phyloP scores from a whole-genome alignment of 1,140 invertebrate genomes.

The Drosophila sechellia region DNA sequence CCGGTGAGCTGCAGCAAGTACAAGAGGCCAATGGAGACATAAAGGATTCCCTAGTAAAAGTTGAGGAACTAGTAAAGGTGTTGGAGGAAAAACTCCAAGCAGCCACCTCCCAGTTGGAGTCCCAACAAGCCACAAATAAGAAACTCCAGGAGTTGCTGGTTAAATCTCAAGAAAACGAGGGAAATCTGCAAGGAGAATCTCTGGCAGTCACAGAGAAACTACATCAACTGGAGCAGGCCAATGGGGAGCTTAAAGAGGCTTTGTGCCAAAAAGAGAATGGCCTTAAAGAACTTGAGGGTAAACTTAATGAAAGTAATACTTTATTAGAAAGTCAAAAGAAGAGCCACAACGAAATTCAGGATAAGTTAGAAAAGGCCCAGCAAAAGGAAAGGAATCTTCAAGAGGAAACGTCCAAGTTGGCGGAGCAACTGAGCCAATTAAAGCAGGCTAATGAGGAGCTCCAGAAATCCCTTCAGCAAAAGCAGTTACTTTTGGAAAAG shows the following conservation, averaged over 20 bases:
- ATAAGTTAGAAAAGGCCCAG: slow-evolving; percentile 47
- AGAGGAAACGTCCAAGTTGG: slow-evolving; percentile 9
- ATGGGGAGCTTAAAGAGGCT: slow-evolving; percentile 20
- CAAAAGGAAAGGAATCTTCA: slow-evolving; percentile 26
- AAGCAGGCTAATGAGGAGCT: slow-evolving; percentile 19
- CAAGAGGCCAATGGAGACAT: slow-evolving; percentile 19
- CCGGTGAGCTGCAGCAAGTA: slow-evolving; percentile 18
- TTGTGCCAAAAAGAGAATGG: slow-evolving; percentile 4
- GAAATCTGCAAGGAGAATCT: slow-evolving; percentile 5
- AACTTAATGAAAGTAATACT: slow-evolving; percentile 12
- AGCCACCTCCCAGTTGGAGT: slow-evolving; percentile 4
- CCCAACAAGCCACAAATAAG: slow-evolving; percentile 7
- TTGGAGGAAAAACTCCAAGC: slow-evolving; percentile 15
- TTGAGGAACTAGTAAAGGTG: slow-evolving; percentile 7
- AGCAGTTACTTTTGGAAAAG: slow-evolving; percentile 42
- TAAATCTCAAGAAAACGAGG: slow-evolving; percentile 1
- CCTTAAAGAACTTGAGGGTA: neutral
- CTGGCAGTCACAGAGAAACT: slow-evolving; percentile 15
- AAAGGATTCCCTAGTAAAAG: slow-evolving; percentile 11
- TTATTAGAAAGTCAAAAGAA: slow-evolving; percentile 10
- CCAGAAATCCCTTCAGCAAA: slow-evolving; percentile 18
- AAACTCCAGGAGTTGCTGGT: slow-evolving; percentile 6
- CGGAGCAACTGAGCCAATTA: slow-evolving; percentile 25
- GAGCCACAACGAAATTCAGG: slow-evolving; percentile 20
- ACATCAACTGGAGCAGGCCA: slow-evolving; percentile 24